phyloP scores from a whole-genome alignment of 2,888 invertebrate species.

The Apotomis betuletana region DNA sequence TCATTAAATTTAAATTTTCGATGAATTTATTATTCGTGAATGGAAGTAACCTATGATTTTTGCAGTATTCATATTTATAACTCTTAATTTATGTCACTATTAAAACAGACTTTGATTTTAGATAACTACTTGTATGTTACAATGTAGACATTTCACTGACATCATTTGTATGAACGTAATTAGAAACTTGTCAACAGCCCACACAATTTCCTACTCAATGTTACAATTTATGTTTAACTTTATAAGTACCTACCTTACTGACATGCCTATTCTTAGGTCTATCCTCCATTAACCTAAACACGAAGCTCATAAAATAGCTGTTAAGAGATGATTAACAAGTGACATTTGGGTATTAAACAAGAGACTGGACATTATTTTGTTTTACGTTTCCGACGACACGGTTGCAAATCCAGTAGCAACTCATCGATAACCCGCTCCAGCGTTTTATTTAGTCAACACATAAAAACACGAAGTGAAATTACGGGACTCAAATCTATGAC shows the following conservation, averaged over 20 bases:
- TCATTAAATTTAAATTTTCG: too few species aligned
- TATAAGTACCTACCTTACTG: not conserved
- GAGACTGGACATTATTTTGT: slow-evolving; percentile 11
- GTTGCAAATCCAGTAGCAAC: slow-evolving; percentile 14
- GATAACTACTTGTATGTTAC: too few species aligned
- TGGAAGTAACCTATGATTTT: not conserved
- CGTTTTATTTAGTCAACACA: slow-evolving; percentile 38
- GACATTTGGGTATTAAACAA: slow-evolving; percentile 15
- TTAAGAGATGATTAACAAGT: slow-evolving; percentile 19
- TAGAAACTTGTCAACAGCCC: too few species aligned
- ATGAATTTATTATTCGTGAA: not conserved
- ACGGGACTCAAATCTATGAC: slow-evolving; percentile 49
- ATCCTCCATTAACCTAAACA: not conserved
- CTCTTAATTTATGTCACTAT: too few species aligned
- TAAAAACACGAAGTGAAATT: slow-evolving; percentile 34
- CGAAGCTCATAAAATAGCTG: slow-evolving; percentile 11
- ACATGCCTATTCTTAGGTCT: not conserved
- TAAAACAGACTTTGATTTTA: too few species aligned
- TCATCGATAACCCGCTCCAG: slow-evolving; percentile 30
- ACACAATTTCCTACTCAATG: too few species aligned
- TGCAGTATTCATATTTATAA: not conserved
- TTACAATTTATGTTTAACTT: too few species aligned
- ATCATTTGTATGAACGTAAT: too few species aligned
- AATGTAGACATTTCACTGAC: too few species aligned
- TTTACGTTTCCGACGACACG: slow-evolving; percentile 3